Base-by-base conservation (phyloP, 2,888 invertebrate species). In the Nymphalis polychloros region DNA sequence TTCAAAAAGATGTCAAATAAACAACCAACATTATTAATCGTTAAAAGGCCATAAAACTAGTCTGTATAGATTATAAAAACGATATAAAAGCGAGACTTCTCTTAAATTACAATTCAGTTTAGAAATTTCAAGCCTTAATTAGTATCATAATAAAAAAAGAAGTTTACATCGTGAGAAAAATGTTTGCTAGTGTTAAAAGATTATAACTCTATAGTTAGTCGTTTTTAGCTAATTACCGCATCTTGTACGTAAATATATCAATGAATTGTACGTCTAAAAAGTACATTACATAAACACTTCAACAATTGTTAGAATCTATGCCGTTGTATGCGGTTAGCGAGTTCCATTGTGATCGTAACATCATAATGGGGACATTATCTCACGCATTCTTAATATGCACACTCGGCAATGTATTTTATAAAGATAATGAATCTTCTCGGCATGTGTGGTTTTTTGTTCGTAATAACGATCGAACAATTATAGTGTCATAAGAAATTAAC, bases 401-500 rank as follows among this genome's bases (percentile, higher is more conserved):
- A 66, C 66, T 53, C 47, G 35, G 10, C 48, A 49, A 31, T 73
- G 67, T 68, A 71, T 64, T 74, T 77, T 63, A 65, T 76, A 74
- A 74, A 72, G 64, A 73, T 49, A 59, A 65, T 59, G 27, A 64
- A 20, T 64, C 68, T 63, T 68, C 47, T 68, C 35, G 27, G 31
- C 55, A 53, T 65, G 41, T 69, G 23, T 50, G 16, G 13, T 68
- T 59, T 66, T 72, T 66, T 77, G 53, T 72, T 59, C 59, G 72
- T 78, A 78, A 79, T 79, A 79, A 73, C 65, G 61, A 74, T 73
- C 74, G 72, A 64, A 82, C 79, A 83, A 81, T 81, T 78, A 81
- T 66, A 73, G 57, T 71, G 73, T 64, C 64, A 64, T 62, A 64
- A 59, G 52, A 48, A 46, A 57, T 10, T 31, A 60, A 20, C 47